Percentiles rank a stretch among this genome's conserved stretches.
Conservation (phyloP, 2,113 vertebrate species). For the Hypomesus transpacificus region DNA sequence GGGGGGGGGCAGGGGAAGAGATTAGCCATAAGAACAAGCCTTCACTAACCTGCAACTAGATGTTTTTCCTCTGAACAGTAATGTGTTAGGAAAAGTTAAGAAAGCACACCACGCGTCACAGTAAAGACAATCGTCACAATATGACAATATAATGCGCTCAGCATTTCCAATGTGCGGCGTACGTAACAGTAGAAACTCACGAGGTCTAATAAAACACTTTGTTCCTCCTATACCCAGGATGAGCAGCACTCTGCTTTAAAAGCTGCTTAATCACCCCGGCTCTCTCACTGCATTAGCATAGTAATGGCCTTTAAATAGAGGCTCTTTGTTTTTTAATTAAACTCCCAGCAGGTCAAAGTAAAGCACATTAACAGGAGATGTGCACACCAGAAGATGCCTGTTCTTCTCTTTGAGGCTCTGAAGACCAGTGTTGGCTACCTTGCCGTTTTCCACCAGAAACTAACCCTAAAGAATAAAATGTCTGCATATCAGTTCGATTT, state of each 20-base stretch:
- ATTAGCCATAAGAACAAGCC: not conserved
- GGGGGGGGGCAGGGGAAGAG: slow-evolving; percentile 5
- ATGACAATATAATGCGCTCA: slow-evolving; percentile 53
- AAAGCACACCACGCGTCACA: not conserved
- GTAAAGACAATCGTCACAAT: slow-evolving; percentile 5
- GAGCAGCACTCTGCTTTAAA: slow-evolving; percentile 86
- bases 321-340: slow-evolving; percentile 99
- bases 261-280: slow-evolving; percentile 96
- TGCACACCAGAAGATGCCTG: slow-evolving; percentile 83
- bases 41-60: not conserved
- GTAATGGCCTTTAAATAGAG: slow-evolving; percentile 99
- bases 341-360: slow-evolving; percentile 99
- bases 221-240: slow-evolving; percentile 82
- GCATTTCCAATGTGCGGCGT: slow-evolving; percentile 79
- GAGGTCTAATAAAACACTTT: slow-evolving; percentile 88
- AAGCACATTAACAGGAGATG: slow-evolving; percentile 98
- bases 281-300: slow-evolving; percentile 98
- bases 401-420: slow-evolving; percentile 31
- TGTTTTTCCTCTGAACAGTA: not conserved
- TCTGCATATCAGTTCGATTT: no score
- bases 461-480: no score
- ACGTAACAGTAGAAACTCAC: slow-evolving; percentile 91
- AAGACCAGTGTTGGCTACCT: slow-evolving; percentile 20
- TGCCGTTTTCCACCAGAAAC: slow-evolving; percentile 49
- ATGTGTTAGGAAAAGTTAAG: not conserved